These are phyloP conservation scores for Trachelus troglodyta DNA, from an alignment of 2,888 invertebrate genomes.

Conservation along the genomic window DNA sequence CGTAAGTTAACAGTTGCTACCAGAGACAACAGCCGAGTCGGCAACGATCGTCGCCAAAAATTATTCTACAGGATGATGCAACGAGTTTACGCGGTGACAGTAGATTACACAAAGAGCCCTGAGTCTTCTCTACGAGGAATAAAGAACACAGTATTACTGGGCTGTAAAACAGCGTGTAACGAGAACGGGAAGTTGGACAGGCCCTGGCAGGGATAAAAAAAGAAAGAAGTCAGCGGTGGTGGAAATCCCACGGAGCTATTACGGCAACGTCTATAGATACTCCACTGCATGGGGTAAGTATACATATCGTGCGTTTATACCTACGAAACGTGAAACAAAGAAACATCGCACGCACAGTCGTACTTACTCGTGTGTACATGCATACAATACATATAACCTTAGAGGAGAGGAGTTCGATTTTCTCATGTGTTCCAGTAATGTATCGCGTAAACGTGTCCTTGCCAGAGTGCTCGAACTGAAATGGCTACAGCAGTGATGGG, in stretches of 20 bases:
- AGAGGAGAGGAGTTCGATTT: not conserved
- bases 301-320: conserved; percentile 13
- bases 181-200: not conserved
- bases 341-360: conserved; percentile 28
- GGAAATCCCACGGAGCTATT: conserved; percentile 17
- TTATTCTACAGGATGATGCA: not conserved
- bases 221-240: not conserved
- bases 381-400: not conserved
- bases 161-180: not conserved
- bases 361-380: not conserved
- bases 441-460: not conserved
- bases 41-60: not conserved
- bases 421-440: not conserved
- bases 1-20: not conserved
- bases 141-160: not conserved
- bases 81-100: not conserved
- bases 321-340: conserved; percentile 29
- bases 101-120: not conserved
- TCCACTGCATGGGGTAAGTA: conserved; percentile 21
- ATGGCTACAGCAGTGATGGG: not conserved
- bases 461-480: not conserved
- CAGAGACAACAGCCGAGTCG: not conserved
- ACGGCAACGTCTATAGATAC: conserved; percentile 16
- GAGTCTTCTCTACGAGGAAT: not conserved
- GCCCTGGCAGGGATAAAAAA: not conserved